phyloP scores from a whole-genome alignment of 1,140 invertebrate genomes.

The Drosophila triauraria region DNA sequence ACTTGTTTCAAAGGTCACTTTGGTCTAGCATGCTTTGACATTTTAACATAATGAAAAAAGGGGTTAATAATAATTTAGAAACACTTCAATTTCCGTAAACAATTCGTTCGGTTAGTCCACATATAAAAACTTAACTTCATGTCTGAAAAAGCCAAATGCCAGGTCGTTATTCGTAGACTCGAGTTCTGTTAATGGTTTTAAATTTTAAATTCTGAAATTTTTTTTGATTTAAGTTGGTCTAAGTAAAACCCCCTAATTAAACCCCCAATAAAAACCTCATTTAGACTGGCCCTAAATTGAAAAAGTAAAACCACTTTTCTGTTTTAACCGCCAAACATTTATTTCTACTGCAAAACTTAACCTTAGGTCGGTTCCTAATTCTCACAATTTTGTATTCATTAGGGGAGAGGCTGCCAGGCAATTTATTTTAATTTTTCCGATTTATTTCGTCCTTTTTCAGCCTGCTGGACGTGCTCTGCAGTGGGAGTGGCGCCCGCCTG shows the following conservation, averaged over 20 bases:
- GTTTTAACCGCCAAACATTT: slow-evolving; percentile 1
- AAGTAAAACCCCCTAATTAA: not conserved
- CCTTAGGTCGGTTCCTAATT: not conserved
- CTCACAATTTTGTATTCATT: slow-evolving; percentile 45
- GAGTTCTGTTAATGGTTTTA: not conserved
- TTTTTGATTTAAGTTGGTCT: no score
- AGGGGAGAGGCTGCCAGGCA: not conserved
- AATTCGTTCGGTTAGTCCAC: no score
- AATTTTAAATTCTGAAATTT: no score
- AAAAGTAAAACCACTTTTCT: slow-evolving; percentile 6
- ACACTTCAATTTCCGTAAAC: not conserved
- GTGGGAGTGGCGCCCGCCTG: slow-evolving; percentile 77
- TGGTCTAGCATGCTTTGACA: not conserved
- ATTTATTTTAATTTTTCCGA: slow-evolving; percentile 29
- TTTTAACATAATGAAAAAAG: not conserved
- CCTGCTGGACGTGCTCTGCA: slow-evolving; percentile 71
- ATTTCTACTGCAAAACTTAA: not conserved
- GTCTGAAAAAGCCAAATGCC: not conserved
- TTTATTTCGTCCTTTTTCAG: slow-evolving; percentile 50
- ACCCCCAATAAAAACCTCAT: not conserved
- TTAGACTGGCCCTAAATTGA: not conserved
- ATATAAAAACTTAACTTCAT: not conserved
- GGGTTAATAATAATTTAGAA: not conserved
- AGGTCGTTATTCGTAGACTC: no score
- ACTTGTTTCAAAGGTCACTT: not conserved